Conservation (phyloP, 2,797 vertebrate genomes). For the Poeciliopsis turneri region DNA sequence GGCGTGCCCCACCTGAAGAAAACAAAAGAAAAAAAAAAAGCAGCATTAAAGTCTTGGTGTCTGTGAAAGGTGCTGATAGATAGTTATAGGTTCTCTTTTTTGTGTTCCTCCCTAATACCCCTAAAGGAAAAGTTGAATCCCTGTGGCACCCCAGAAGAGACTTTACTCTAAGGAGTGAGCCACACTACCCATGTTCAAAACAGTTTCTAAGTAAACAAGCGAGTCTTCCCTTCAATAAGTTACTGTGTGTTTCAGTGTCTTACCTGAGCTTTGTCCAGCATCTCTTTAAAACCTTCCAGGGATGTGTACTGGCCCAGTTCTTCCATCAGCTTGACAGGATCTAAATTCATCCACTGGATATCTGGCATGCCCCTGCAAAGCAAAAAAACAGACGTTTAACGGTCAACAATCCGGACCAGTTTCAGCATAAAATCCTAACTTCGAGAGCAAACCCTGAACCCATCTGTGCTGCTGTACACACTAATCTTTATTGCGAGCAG, state of each 20-base stretch:
- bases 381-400: conserved; percentile 33
- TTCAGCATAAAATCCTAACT: conserved; percentile 11
- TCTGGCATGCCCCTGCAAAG: conserved; percentile 89
- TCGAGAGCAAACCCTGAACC: conserved; percentile 5
- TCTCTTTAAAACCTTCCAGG: conserved; percentile 94
- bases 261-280: conserved; percentile 96
- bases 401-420: conserved; percentile 17
- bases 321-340: conserved; percentile 94
- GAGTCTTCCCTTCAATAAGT: conserved; percentile 10
- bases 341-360: conserved; percentile 98
- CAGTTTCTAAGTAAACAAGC: neutral
- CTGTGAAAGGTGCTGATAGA: neutral
- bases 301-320: conserved; percentile 95
- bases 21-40: neutral
- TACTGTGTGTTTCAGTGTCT: conserved; percentile 38
- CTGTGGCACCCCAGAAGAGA: neutral
- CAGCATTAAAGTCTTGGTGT: conserved; percentile 6
- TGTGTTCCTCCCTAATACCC: no score
- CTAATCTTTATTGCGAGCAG: conserved; percentile 20
- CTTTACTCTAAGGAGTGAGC: neutral
- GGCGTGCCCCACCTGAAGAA: conserved; percentile 84
- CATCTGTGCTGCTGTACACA: neutral
- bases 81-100: neutral
- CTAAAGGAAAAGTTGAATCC: neutral
- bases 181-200: neutral